Conservation (phyloP, 2,888 invertebrate genomes). For the Rhogogaster chlorosoma region DNA sequence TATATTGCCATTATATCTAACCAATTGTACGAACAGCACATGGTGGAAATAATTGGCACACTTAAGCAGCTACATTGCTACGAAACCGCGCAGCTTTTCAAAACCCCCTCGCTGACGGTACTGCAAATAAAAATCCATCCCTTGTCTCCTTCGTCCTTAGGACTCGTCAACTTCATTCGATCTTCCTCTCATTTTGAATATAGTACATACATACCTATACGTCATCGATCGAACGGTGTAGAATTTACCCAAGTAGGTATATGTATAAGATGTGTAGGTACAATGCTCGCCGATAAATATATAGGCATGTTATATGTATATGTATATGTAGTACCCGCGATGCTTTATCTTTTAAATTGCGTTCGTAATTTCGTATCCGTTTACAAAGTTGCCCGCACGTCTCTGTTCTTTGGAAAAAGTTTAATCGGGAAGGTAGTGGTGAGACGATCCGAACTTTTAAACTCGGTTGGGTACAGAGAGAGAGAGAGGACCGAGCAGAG, state of each 20-base stretch:
- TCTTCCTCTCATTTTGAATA: neutral
- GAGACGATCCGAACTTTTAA: neutral
- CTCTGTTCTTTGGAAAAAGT: constrained; percentile 4
- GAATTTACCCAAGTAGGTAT: neutral
- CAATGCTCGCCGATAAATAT: constrained; percentile 51
- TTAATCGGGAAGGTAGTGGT: neutral
- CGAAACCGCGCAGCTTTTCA: neutral
- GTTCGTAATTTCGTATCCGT: constrained; percentile 23
- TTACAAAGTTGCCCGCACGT: constrained; percentile 7
- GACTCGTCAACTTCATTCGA: neutral
- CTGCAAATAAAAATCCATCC: neutral
- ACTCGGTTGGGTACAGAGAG: neutral
- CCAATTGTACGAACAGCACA: neutral
- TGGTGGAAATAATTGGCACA: neutral
- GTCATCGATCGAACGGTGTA: neutral
- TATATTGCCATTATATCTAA: neutral
- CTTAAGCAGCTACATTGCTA: neutral
- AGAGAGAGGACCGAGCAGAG: neutral
- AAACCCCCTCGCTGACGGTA: neutral
- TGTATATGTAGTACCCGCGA: neutral
- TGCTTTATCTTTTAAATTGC: neutral
- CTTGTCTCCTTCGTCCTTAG: neutral
- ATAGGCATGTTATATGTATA: neutral
- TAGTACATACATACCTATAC: neutral
- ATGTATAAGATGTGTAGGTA: neutral